Base-by-base conservation (phyloP, 2,888 invertebrate species). In the Tetranychus piercei region DNA sequence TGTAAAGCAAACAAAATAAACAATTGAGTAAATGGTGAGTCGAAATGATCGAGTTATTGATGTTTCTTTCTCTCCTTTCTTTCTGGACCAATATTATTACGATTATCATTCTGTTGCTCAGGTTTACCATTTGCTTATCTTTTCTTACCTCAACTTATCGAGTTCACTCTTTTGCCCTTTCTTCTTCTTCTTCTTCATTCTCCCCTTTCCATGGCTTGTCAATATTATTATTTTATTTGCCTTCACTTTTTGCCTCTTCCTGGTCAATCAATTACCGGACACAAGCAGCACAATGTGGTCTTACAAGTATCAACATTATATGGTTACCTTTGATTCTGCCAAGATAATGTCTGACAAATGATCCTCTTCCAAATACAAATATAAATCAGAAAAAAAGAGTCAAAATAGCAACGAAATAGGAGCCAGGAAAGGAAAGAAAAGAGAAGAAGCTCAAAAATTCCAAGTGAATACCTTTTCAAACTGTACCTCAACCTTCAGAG, bases 391-490 rank as follows among this genome's bases (percentile, higher is more conserved):
- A 34, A 34, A 34, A 34, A 34, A 34, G 34, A 34, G 34, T 4
- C 34, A 34, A 34, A 66, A 66, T 20, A 66, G 18, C 66, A 66
- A 66, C 15, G 66, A 66, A 20, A 65, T 15, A 65, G 65, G 15
- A 65, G n/a, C 15, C 15, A 65, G 65, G n/a, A 65, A 65, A 65
- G 65, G n/a, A 65, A 65, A 65, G n/a, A n/a, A 65, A n/a, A 65
- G 6, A 65, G 65, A 65, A n/a, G n/a, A n/a, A 65, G 5, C 1
- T 7, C 18, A 20, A 66, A 20, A 20, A 18, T 18, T 66, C 66
- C n/a, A 66, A 11, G 7, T 66, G 66, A 66, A 66, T 66, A 20
- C 7, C 20, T 66, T 20, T 66, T 11, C 66, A 15, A 66, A 7
- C 5, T 5, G 34, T 34, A 34, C 34, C 34, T 34, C 34, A 34